Evolutionary conservation across 2,888 invertebrate species (phyloP).

Genomic region (Megastigmus dorsalis): DNA sequence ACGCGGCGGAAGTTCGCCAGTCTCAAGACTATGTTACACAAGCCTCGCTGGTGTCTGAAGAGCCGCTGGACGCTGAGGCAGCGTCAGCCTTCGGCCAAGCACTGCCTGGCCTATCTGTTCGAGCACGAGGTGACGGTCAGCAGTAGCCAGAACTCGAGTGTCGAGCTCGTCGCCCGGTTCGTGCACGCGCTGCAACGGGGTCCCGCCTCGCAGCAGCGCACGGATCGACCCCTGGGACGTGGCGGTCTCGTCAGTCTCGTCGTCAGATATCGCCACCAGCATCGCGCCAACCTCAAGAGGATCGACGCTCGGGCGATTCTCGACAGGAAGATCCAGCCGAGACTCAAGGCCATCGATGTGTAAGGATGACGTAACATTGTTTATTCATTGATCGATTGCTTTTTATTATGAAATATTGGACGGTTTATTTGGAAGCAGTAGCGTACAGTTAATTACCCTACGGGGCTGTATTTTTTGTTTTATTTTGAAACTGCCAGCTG

Average conservation of each 20-base stretch:
- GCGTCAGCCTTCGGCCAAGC: constrained; percentile 15
- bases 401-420: background rate
- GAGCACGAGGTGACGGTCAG: constrained; percentile 65
- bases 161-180: constrained; percentile 65
- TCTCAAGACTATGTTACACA: constrained; percentile 43
- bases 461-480: too few relatives aligned
- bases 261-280: constrained; percentile 55
- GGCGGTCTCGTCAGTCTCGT: constrained; percentile 64
- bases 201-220: too few relatives aligned
- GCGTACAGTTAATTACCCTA: too few relatives aligned
- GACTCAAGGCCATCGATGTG: constrained; percentile 31
- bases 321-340: background rate
- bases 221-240: constrained; percentile 54
- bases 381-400: too few relatives aligned
- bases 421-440: too few relatives aligned
- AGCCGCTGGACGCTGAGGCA: constrained; percentile 62
- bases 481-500: too few relatives aligned
- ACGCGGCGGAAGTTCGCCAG: too few relatives aligned
- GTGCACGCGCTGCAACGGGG: constrained; percentile 60
- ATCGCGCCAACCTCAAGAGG: constrained; percentile 25
- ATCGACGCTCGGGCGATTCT: constrained; percentile 4
- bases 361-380: constrained; percentile 16
- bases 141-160: constrained; percentile 57
- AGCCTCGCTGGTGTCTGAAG: constrained; percentile 58
- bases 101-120: constrained; percentile 51